Conservation (phyloP, 92 coral and sea anemone genomes). For the Heliopora coerulea region DNA sequence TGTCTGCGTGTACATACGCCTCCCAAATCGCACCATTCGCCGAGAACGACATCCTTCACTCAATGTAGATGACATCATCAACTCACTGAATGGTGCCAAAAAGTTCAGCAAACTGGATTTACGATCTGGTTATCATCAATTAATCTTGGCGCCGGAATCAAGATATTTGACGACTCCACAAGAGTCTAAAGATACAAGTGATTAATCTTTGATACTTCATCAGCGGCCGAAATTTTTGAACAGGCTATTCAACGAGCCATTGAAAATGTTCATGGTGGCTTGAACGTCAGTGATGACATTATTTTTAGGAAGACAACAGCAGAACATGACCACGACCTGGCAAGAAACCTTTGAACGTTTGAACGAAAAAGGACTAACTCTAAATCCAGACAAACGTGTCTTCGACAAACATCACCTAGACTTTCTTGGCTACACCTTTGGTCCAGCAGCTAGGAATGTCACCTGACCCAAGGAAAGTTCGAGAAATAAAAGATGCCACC, state of each 20-base stretch:
- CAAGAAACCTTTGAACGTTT: constrained; percentile 40
- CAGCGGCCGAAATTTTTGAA: no score
- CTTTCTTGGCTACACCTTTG: constrained; percentile 53
- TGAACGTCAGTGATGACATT: no score
- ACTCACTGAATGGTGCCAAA: background rate
- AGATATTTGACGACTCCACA: background rate
- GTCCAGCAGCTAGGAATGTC: constrained; percentile 45
- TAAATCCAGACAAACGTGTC: constrained; percentile 45
- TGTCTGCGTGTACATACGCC: constrained; percentile 14
- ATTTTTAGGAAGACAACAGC: constrained; percentile 42
- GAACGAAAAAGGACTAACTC: constrained; percentile 49
- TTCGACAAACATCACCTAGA: constrained; percentile 42
- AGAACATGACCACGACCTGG: constrained; percentile 51
- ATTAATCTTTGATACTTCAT: background rate
- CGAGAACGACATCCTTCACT: constrained; percentile 7
- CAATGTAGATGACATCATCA: background rate
- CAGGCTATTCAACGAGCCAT: constrained; percentile 44
- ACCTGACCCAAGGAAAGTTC: constrained; percentile 55
- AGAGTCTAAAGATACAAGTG: background rate
- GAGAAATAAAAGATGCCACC: constrained; percentile 38
- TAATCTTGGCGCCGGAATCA: background rate
- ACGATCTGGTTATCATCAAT: background rate
- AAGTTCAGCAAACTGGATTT: background rate
- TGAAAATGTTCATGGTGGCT: constrained; percentile 40
- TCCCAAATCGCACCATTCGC: constrained; percentile 1